Evolutionary conservation across 2,113 vertebrate species (phyloP).

Genomic region (Gracilinanus agilis): DNA sequence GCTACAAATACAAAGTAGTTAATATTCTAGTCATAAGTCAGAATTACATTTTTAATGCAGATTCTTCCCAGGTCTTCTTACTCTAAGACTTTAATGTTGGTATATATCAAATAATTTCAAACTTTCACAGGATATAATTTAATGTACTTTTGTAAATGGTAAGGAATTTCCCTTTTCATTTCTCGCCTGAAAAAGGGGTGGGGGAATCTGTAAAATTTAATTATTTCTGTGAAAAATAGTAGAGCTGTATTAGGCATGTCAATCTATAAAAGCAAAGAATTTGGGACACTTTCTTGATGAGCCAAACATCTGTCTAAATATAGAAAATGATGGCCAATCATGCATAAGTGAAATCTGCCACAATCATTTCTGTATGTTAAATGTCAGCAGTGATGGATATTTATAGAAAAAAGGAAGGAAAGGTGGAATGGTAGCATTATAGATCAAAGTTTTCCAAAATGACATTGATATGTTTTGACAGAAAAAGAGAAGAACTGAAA

Average conservation of each 20-base stretch:
- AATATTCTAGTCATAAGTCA: neutral
- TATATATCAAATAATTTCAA: slow-evolving; percentile 25
- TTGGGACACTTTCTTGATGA: slow-evolving; percentile 43
- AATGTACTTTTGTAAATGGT: neutral
- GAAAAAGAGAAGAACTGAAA: slow-evolving; percentile 66
- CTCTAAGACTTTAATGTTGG: slow-evolving; percentile 19
- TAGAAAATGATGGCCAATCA: slow-evolving; percentile 66
- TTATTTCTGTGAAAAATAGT: slow-evolving; percentile 39
- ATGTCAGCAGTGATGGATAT: slow-evolving; percentile 73
- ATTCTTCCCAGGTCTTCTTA: neutral
- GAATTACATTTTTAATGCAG: neutral
- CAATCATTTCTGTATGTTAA: slow-evolving; percentile 68
- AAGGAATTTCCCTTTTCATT: neutral
- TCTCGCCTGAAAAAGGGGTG: neutral
- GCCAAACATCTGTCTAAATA: slow-evolving; percentile 56
- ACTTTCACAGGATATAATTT: neutral
- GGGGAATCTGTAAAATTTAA: neutral
- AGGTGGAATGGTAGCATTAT: slow-evolving; percentile 70
- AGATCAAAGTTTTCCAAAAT: slow-evolving; percentile 77
- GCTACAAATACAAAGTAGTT: neutral
- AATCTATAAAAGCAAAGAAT: slow-evolving; percentile 31
- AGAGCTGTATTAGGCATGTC: slow-evolving; percentile 28
- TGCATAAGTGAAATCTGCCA: slow-evolving; percentile 70
- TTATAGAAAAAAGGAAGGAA: slow-evolving; percentile 68
- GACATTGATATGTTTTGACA: slow-evolving; percentile 77